Conservation (phyloP, 2,113 vertebrate species). For the Colinus virginianus region DNA sequence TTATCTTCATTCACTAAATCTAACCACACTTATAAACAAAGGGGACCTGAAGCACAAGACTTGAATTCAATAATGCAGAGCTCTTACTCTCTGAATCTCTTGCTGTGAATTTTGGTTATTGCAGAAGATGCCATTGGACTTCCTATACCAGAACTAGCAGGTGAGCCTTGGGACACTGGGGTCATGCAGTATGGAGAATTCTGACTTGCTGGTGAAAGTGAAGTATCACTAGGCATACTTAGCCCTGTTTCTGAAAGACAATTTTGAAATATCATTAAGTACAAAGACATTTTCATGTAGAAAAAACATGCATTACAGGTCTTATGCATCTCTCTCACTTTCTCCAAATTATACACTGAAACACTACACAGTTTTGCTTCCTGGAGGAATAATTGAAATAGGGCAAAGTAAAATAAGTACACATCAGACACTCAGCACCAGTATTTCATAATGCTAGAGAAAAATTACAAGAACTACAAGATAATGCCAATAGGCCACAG, state of each 20-base stretch:
- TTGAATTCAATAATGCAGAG: neutral
- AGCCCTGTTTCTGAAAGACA: slow-evolving; percentile 83
- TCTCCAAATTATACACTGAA: neutral
- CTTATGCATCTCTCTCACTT: neutral
- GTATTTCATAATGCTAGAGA: neutral
- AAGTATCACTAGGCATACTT: slow-evolving; percentile 94
- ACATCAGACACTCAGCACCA: neutral
- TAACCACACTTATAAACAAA: neutral
- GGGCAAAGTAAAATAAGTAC: neutral
- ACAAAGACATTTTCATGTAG: neutral
- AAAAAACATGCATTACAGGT: neutral
- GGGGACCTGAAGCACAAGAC: neutral
- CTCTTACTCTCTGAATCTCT: slow-evolving; percentile 97
- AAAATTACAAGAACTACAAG: neutral
- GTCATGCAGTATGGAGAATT: slow-evolving; percentile 99
- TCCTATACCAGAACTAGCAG: slow-evolving; percentile 95
- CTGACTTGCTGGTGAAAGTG: slow-evolving; percentile 96
- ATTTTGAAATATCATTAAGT: neutral
- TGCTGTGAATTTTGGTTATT: slow-evolving; percentile 98
- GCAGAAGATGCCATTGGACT: slow-evolving; percentile 97
- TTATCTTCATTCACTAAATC: neutral
- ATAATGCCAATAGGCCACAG: neutral
- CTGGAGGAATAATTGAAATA: neutral
- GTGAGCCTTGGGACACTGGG: slow-evolving; percentile 96
- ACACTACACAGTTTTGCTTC: neutral